These are phyloP conservation scores for Myripristis jacobus DNA, from an alignment of 2,797 vertebrate genomes.

Conservation along the genomic window DNA sequence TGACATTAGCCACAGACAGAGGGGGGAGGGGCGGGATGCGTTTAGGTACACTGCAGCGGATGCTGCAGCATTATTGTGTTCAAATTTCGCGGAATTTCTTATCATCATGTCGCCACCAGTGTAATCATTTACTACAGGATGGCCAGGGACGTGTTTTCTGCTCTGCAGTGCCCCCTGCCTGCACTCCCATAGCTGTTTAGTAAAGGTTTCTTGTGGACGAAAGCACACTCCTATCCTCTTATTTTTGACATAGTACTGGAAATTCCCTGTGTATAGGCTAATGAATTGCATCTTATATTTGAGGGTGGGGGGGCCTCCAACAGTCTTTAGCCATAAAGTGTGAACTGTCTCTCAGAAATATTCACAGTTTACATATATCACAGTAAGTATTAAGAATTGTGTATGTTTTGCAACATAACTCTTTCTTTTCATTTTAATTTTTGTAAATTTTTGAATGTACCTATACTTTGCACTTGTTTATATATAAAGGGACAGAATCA, in stretches of 20 bases:
- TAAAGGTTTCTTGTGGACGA: slow-evolving; percentile 33
- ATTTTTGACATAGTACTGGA: slow-evolving; percentile 22
- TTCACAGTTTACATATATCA: slow-evolving; percentile 36
- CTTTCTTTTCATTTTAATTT: slow-evolving; percentile 33
- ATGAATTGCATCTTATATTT: background rate
- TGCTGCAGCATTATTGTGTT: too few relatives aligned
- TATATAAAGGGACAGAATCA: slow-evolving; percentile 30
- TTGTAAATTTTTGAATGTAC: slow-evolving; percentile 38
- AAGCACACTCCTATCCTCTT: slow-evolving; percentile 19
- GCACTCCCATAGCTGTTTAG: slow-evolving; percentile 23
- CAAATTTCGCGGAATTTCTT: too few relatives aligned
- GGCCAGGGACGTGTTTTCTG: slow-evolving; percentile 16
- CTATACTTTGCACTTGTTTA: slow-evolving; percentile 32
- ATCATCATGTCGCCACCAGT: slow-evolving; percentile 24
- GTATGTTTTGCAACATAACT: background rate
- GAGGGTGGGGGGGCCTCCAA: too few relatives aligned
- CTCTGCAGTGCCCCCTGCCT: slow-evolving; percentile 34
- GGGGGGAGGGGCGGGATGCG: too few relatives aligned
- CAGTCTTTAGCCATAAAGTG: background rate
- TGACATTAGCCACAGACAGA: too few relatives aligned
- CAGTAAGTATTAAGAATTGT: slow-evolving; percentile 41
- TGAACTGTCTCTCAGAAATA: slow-evolving; percentile 7
- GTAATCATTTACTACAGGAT: slow-evolving; percentile 16
- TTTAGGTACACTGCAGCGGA: too few relatives aligned
- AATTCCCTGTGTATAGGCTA: background rate